Evolutionary conservation across 2,888 invertebrate genomes (phyloP), one percentile per base, ranked within the genome.

Genomic region (Tortrix viridana): DNA sequence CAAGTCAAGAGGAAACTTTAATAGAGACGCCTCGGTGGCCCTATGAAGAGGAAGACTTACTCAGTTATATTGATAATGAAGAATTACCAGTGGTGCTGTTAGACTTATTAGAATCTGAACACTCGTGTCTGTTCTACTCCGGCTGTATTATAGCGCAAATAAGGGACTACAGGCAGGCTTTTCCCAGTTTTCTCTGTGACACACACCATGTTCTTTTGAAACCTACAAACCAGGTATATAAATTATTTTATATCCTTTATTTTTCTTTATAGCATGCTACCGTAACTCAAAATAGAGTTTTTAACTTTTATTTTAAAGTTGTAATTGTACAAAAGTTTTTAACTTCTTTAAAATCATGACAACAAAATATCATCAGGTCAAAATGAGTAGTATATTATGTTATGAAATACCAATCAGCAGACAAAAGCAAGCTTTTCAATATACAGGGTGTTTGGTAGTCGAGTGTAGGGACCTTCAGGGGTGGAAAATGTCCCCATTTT

Each of bases 61-160:
- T 98, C 71, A 95, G 96, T 79, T 97, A 96, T 83, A 96, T 98
- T 76, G 97, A 98, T 85, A 96, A 96, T 86, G 97, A 97, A 85
- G 96, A 98, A 89, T 91, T 98, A 81, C 98, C 98, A 54, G 96
- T 97, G 66, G 95, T 96, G 79, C 93, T 98, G 63, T 93, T 97
- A 67, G 97, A 98, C 84, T 89, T 98, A 71, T 89, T 98, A 66
- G 97, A 97, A 81, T 93, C 95, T 7, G 96, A 96, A 80, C 95
- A 97, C 81, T 96, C 96, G 56, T 96, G 96, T 86, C 93, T 98
- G 66, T 97, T 97, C 90, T 97, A 98, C 86, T 96, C 95, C 73
- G 98, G 98, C 67, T 97, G 98, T 91, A 96, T 98, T 69, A 96
- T 98, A 81, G 97, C 96, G 74, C 97, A 98, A 93, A 94, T 98